Evolutionary conservation across 2,888 invertebrate genomes (phyloP), one percentile per base, ranked within the genome.

Genomic region (Apocheima hispidaria): DNA sequence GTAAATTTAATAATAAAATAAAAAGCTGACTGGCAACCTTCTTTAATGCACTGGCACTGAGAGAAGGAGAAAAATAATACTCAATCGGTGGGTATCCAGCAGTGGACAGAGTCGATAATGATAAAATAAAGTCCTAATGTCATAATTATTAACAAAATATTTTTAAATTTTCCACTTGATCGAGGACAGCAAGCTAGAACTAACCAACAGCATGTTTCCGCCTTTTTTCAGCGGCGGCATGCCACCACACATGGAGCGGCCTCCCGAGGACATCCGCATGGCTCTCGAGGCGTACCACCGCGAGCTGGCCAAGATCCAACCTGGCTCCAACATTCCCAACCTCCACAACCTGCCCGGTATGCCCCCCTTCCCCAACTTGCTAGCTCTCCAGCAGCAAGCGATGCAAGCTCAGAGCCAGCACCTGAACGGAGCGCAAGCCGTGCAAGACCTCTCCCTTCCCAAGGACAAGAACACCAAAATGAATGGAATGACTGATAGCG

Each of bases 241-340:
- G 82, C 93, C 94, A 73, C 94, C 94, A 54, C 93, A 94, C 74
- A 94, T 93, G 88, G 92, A 92, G 74, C 80, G 93, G 67, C 92
- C 92, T 54, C 92, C 96, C n/a, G 98, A 98, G 74, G 98, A 98
- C 77, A 96, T 98, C 78, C 95, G 98, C 40, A 94, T 98, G 93
- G 97, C 98, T 10, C 89, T 98, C 43, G 98, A 98, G 79, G 97
- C 98, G 23, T 98, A 98, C 90, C 98, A 98, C 83, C 95, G 98
- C 68, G 99, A 99, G 88, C 94, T 99, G 67, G 96, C 97, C 78
- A 98, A 98, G 86, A 93, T 99, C 70, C 98, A 96, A 81, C 95
- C 95, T 9, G 94, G 94, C 2, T 93, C 93, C 72, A 93, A 91
- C 79, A 93, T 96, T 72, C 94, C 95, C 51, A 94, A 93, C 73